Evolutionary conservation across 2,797 vertebrate species (phyloP).

Genomic region (Tenualosa ilisha): DNA sequence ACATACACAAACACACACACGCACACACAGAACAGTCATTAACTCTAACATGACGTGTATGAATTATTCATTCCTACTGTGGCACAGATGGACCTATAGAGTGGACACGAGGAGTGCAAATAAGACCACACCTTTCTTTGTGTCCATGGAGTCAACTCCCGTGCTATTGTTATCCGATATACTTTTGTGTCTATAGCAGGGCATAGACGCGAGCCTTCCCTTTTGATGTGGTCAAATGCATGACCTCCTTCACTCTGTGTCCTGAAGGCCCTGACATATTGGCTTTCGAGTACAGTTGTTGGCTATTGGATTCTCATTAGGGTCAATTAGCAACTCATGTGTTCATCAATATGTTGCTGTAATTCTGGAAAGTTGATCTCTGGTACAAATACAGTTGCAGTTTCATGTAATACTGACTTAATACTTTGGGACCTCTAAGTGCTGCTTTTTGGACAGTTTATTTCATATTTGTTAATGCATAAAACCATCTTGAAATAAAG

Average conservation of each 20-base stretch:
- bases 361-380: not conserved
- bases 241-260: not conserved
- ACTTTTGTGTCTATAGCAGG: not conserved
- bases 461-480: not conserved
- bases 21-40: not conserved
- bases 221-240: not conserved
- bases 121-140: slow-evolving; percentile 28
- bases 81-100: not conserved
- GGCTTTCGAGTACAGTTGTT: slow-evolving; percentile 13
- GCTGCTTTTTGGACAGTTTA: not conserved
- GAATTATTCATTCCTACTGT: slow-evolving; percentile 11
- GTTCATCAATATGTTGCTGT: slow-evolving; percentile 20
- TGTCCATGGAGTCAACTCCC: not conserved
- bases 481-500: not conserved
- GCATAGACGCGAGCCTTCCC: not conserved
- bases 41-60: slow-evolving; percentile 5
- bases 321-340: not conserved
- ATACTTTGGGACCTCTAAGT: not conserved
- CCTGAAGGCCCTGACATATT: not conserved
- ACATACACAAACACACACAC: not conserved
- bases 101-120: not conserved
- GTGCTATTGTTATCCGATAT: slow-evolving; percentile 25
- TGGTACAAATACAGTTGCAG: not conserved
- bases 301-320: slow-evolving; percentile 11
- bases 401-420: not conserved